Base-by-base conservation (phyloP, 1,140 invertebrate genomes). In the Cyclargus thomasi region DNA sequence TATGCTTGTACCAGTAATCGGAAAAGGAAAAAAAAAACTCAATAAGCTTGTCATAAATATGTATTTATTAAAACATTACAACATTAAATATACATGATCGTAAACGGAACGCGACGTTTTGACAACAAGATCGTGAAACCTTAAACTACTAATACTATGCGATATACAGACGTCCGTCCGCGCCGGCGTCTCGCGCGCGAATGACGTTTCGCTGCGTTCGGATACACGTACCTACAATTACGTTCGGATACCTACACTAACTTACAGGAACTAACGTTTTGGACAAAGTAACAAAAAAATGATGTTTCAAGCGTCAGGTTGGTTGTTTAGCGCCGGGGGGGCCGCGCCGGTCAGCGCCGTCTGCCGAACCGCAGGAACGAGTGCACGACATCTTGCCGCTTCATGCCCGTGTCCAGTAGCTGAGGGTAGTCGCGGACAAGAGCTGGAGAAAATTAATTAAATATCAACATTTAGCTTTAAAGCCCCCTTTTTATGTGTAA, bases 331-430 rank as follows among this genome's bases (percentile, higher is more conserved):
- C 22, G 55, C 53, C 65, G 65, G 53, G 18, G 65, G 23, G 35
- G 65, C 65, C 23, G 65, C 22, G 29, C 20, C 53, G 23, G 80
- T 89, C 88, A 91, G 87, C 90, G 88, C 79, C 94, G 92, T 81
- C 94, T 93, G 53, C 95, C 95, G 80, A 96, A 96, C 77, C 95
- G 93, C 62, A 96, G 92, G 86, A 96, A 96, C 63, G 95, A 95
- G 86, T 96, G 95, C 69, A 96, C 95, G 35, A 95, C 93, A 83
- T 96, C 95, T 83, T 96, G 95, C 65, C 95, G 92, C 83, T 96
- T 96, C 64, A 94, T 93, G 55, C 93, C 93, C 73, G 91, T 92
- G 85, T 93, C 90, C n/a, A 91, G 81, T 18, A 90, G 83, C 67
- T 90, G 88, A 0, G 90, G 90, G 76, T 91, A 91, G 74, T 91